phyloP scores from a whole-genome alignment of 2,113 vertebrate species.

The Nycticryphes semicollaris region DNA sequence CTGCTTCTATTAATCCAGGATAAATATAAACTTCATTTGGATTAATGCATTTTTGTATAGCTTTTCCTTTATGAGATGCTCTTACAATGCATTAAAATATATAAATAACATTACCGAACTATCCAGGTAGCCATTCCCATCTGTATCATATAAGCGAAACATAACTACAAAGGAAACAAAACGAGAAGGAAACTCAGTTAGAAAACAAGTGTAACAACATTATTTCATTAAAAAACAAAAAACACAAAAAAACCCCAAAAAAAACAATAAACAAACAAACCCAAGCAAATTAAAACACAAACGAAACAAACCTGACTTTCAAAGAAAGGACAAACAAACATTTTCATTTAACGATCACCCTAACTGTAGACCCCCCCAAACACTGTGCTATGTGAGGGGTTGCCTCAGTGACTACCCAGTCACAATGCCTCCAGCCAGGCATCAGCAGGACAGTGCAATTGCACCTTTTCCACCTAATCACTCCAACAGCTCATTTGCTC shows the following conservation, averaged over 20 bases:
- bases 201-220: not conserved
- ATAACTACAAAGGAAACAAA: constrained; percentile 76
- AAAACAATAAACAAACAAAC: not conserved
- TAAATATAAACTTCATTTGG: not conserved
- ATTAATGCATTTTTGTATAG: not conserved
- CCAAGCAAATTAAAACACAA: not conserved
- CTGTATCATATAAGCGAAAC: constrained; percentile 86
- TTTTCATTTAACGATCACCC: not conserved
- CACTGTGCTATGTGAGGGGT: not conserved
- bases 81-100: not conserved
- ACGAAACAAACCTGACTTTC: not conserved
- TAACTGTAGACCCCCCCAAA: not conserved
- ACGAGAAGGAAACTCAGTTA: not conserved
- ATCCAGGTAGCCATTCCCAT: constrained; percentile 84
- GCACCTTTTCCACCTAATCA: not conserved
- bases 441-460: not conserved
- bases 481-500: not conserved
- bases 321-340: not conserved
- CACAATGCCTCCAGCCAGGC: not conserved
- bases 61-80: not conserved
- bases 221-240: not conserved
- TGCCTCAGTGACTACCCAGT: not conserved
- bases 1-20: not conserved
- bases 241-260: not conserved
- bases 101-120: constrained; percentile 77